phyloP scores from a whole-genome alignment of 2,113 vertebrate genomes.

The Alosa alosa region DNA sequence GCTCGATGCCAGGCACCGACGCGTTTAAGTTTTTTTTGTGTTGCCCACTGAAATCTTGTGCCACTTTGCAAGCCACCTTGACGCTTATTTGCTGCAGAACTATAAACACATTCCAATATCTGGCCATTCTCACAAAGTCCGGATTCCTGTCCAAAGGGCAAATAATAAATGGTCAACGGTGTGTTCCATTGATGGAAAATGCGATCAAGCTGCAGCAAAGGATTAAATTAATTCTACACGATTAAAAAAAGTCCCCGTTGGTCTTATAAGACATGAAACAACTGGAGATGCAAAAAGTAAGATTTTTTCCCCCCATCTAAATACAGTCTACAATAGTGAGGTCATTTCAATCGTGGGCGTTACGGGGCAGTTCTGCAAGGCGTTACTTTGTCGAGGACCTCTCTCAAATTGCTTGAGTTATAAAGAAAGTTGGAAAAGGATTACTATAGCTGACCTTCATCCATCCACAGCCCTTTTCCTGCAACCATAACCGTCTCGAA shows the following conservation, averaged over 20 bases:
- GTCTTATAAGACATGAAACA: constrained; percentile 11
- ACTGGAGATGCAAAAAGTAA: not conserved
- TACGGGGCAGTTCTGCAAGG: constrained; percentile 48
- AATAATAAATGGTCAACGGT: not conserved
- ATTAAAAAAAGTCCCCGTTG: not conserved
- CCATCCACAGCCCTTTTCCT: not conserved
- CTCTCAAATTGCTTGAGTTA: constrained; percentile 31
- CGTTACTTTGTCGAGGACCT: constrained; percentile 31
- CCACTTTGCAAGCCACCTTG: not conserved
- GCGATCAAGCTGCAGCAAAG: not conserved
- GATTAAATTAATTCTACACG: not conserved
- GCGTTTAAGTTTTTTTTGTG: not conserved
- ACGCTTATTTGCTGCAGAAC: not conserved
- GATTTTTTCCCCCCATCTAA: not conserved
- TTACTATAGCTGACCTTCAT: not conserved
- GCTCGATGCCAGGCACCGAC: not conserved
- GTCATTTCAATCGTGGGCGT: constrained; percentile 53
- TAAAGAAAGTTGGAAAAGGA: constrained; percentile 51
- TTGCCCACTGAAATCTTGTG: not conserved
- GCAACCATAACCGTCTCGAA: not conserved
- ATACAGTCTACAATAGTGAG: constrained; percentile 36
- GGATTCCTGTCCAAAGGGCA: not conserved
- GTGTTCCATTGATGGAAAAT: not conserved
- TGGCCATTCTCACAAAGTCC: not conserved
- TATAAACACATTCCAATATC: not conserved